Conservation (phyloP, 2,888 invertebrate genomes). For the Trachelus tabidus region DNA sequence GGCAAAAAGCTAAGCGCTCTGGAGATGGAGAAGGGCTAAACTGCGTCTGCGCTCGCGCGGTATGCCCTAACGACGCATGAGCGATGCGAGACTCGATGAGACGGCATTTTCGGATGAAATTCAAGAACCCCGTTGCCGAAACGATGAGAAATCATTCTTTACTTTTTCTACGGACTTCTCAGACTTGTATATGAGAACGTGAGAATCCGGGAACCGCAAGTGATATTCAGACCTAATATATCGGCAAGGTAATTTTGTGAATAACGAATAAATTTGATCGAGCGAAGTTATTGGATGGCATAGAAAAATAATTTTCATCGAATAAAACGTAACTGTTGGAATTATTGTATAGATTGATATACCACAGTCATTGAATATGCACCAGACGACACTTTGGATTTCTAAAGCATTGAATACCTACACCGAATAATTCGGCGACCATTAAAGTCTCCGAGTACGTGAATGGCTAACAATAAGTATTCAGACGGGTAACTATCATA, state of each 20-base stretch:
- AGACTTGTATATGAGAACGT: not conserved
- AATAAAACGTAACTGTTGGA: not conserved
- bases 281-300: not conserved
- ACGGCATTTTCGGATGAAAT: conserved; percentile 25
- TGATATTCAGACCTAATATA: not conserved
- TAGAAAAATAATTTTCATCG: not conserved
- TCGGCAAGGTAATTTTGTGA: not conserved
- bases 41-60: conserved; percentile 24
- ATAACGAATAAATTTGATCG: not conserved
- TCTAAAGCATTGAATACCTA: not conserved
- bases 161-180: not conserved
- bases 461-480: not conserved
- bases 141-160: conserved; percentile 1
- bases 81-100: conserved; percentile 28
- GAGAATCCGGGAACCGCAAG: not conserved
- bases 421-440: not conserved
- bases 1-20: conserved; percentile 28
- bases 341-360: not conserved
- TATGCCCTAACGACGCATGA: conserved; percentile 37
- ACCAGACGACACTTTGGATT: not conserved
- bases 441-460: not conserved
- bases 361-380: not conserved
- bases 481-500: not conserved
- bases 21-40: conserved; percentile 16
- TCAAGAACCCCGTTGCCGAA: conserved; percentile 10